phyloP scores from a whole-genome alignment of 2,888 invertebrate species.

The Spicauda simplicius region DNA sequence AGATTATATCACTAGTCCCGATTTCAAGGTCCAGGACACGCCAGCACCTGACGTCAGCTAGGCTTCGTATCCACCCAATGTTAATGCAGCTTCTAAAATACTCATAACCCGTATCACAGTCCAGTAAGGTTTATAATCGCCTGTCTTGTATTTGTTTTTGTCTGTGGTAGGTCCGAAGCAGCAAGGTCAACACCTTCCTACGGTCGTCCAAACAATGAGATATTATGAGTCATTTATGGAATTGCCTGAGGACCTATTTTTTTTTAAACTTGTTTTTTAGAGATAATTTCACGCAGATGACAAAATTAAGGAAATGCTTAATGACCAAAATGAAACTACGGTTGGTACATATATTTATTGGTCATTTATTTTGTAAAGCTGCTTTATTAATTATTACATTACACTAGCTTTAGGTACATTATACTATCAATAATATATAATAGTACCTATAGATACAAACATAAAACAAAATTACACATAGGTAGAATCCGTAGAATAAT shows the following conservation, averaged over 20 bases:
- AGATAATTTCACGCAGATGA: not conserved
- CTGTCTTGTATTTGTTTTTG: slow-evolving; percentile 19
- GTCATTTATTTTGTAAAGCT: no score
- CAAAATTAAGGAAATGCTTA: no score
- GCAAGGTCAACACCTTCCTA: slow-evolving; percentile 73
- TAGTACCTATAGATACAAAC: no score
- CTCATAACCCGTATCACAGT: slow-evolving; percentile 16
- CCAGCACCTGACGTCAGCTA: slow-evolving; percentile 41
- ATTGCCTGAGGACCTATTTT: slow-evolving; percentile 6
- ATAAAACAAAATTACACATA: no score
- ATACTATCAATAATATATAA: no score
- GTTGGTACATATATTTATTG: no score
- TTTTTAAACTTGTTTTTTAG: slow-evolving; percentile 6
- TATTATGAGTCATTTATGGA: slow-evolving; percentile 53
- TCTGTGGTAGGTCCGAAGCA: slow-evolving; percentile 12
- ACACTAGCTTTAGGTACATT: no score
- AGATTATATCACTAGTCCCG: slow-evolving; percentile 38
- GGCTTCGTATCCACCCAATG: slow-evolving; percentile 36
- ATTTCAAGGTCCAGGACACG: slow-evolving; percentile 41
- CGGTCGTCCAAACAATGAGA: slow-evolving; percentile 62
- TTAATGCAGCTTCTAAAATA: not conserved
- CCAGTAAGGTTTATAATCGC: slow-evolving; percentile 42
- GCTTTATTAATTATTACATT: no score
- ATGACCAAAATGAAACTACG: no score
- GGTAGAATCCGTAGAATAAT: no score